Evolutionary conservation across 2,888 invertebrate genomes (phyloP).

Genomic region (Stenodera caucasica): DNA sequence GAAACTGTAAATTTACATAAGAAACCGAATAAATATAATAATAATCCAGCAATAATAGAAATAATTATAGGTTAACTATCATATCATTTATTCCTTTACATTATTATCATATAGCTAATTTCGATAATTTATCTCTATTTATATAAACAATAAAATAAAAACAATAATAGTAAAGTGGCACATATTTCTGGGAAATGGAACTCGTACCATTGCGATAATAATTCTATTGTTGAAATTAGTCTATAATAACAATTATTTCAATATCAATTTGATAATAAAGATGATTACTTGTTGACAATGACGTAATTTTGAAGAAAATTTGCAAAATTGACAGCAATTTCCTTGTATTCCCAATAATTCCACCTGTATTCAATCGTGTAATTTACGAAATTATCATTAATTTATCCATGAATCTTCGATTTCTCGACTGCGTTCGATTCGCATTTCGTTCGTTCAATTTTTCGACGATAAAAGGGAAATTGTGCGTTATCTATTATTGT

Average conservation of each 20-base stretch:
- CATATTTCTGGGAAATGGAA: conserved; percentile 10
- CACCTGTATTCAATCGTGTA: too few relatives aligned
- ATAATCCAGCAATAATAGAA: neutral
- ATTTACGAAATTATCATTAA: too few relatives aligned
- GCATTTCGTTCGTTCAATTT: neutral
- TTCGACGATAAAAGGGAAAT: conserved; percentile 19
- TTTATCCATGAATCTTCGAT: too few relatives aligned
- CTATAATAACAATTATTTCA: conserved; percentile 10
- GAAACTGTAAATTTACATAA: neutral
- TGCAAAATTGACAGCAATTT: conserved; percentile 10
- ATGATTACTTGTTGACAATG: neutral
- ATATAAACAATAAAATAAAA: conserved; percentile 6
- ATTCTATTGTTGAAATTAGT: conserved; percentile 9
- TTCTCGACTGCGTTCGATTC: too few relatives aligned
- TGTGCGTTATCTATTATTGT: conserved; percentile 11
- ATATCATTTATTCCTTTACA: neutral
- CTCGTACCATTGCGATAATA: neutral
- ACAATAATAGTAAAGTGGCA: neutral
- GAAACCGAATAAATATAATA: neutral
- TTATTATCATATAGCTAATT: neutral
- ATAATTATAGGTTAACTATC: neutral
- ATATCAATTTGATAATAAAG: neutral
- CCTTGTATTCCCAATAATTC: too few relatives aligned
- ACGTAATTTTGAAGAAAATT: conserved; percentile 1
- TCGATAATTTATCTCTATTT: neutral